Base-by-base conservation (phyloP, 2,797 vertebrate species). In the Denticeps clupeoides region DNA sequence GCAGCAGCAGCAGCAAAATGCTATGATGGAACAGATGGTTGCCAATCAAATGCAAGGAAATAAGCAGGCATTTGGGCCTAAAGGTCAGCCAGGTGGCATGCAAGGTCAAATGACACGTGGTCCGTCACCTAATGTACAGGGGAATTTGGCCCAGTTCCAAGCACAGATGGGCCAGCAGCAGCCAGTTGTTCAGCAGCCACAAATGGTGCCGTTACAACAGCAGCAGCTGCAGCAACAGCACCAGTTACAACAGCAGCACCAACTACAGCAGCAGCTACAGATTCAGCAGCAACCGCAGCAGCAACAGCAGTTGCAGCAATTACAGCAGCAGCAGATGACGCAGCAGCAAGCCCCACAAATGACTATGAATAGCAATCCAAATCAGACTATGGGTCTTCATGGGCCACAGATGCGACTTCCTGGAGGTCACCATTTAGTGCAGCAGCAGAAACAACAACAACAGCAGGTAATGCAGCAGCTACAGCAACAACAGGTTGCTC, bases 21-120 rank as follows among this genome's bases (percentile, higher is more conserved):
- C 88, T 0, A 86, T 93, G 80, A 94, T 97, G 87, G 93, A 96
- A 47, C 93, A 99, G 77, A 93, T 99, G 81, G 91, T 96, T 81
- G 88, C 82, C 70, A 89, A 81, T 71, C 91, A 93, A 70, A 89
- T 97, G 77, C 93, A 93, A 72, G 89, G 86, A 56, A 93, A 88
- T 80, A 97, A 97, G 67, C 91, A 89, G 56, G 72, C 84, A 18
- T 99, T 96, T 75, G 88, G 66, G 45, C 68, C 83, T 56, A 95
- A 90, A 68, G 89, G 82, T 72, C 89, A 89, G 60, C 73, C 88
- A 52, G 88, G 60, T 55, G 82, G 90, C 55, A 88, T 97, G 83
- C 70, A 84, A 27, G 87, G 89, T 63, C 93, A 91, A 40, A 84
- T 99, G 75, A 89, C 97, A 86, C 87, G 92, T 66, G 93, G 92